Evolutionary conservation across 2,113 vertebrate genomes (phyloP).

Genomic region (Melozone crissalis): DNA sequence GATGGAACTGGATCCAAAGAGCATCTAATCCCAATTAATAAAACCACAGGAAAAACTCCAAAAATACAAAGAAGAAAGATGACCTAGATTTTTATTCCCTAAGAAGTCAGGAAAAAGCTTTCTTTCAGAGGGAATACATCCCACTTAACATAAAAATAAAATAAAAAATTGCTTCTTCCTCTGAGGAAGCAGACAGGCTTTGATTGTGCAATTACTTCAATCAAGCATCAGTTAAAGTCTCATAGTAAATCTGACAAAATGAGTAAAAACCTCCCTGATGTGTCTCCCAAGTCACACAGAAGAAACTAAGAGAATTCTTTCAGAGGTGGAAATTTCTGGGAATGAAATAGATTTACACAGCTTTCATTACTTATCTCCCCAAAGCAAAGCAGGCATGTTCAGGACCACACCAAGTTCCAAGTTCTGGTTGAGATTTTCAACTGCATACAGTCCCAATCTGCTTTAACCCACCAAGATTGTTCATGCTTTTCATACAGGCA

Average conservation of each 20-base stretch:
- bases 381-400: background rate
- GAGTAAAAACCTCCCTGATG: background rate
- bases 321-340: background rate
- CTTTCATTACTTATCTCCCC: background rate
- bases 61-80: slow-evolving; percentile 11
- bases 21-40: slow-evolving; percentile 21
- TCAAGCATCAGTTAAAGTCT: background rate
- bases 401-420: background rate
- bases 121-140: background rate
- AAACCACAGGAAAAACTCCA: slow-evolving; percentile 12
- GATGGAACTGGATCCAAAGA: background rate
- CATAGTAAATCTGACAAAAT: background rate
- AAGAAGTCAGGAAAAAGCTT: background rate
- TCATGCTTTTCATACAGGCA: background rate
- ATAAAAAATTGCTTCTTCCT: background rate
- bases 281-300: background rate
- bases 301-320: background rate
- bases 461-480: background rate
- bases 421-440: background rate
- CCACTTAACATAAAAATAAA: background rate
- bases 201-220: background rate
- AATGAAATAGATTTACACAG: background rate
- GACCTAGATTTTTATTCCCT: background rate
- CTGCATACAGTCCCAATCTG: background rate
- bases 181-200: background rate